These are phyloP conservation scores for Cryptoprocta ferox DNA, from an alignment of 2,797 vertebrate genomes.

Conservation along the genomic window DNA sequence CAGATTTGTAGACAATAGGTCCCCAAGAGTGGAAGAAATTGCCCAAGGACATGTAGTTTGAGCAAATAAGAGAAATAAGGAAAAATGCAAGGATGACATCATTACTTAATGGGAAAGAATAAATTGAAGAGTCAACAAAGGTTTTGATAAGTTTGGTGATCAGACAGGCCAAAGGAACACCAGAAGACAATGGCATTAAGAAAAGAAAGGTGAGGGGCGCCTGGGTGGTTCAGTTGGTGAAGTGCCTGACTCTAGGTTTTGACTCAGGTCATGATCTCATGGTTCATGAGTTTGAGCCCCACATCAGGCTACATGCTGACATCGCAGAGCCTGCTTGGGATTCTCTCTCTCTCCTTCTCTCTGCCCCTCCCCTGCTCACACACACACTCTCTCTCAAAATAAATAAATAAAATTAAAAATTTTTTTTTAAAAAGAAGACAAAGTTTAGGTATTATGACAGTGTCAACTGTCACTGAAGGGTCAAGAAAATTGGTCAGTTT, in stretches of 20 bases:
- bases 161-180: neutral
- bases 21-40: neutral
- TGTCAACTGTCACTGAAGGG: neutral
- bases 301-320: no score
- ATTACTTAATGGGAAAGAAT: neutral
- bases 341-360: no score
- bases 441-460: neutral
- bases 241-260: no score
- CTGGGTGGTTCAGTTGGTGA: no score
- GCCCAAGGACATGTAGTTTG: neutral
- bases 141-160: neutral
- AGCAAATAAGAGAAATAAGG: neutral
- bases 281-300: no score
- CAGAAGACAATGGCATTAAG: neutral
- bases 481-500: neutral
- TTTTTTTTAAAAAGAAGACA: neutral
- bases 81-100: neutral
- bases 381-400: no score
- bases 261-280: no score
- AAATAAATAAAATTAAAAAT: no score
- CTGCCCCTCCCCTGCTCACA: no score
- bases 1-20: neutral
- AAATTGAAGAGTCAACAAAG: neutral
- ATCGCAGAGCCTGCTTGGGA: no score
- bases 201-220: neutral